Evolutionary conservation across 2,888 invertebrate genomes (phyloP).

Genomic region (Drosophila barbarae): DNA sequence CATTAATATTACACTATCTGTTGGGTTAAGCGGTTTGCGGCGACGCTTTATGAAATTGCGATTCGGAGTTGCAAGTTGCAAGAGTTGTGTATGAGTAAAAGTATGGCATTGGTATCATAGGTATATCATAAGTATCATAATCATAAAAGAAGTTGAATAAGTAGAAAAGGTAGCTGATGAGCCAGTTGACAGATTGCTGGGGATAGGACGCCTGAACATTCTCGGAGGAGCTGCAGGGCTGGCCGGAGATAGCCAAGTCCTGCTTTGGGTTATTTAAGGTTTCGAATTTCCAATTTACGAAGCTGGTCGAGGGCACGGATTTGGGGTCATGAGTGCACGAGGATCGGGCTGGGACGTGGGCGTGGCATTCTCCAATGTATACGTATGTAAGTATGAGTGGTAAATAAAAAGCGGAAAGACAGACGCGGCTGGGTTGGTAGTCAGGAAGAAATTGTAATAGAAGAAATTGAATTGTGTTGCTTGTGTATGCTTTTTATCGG

Average conservation of each 20-base stretch:
- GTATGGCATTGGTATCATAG: slow-evolving; percentile 16
- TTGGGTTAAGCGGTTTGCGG: slow-evolving; percentile 21
- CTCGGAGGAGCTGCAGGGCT: background rate
- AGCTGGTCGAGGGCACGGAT: slow-evolving; percentile 31
- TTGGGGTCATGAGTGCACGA: slow-evolving; percentile 20
- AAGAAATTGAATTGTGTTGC: slow-evolving; percentile 71
- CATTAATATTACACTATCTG: slow-evolving; percentile 60
- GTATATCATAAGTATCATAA: slow-evolving; percentile 25
- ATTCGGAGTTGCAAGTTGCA: slow-evolving; percentile 20
- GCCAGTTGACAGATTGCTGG: slow-evolving; percentile 19
- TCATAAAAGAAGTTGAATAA: slow-evolving; percentile 49
- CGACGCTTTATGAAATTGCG: slow-evolving; percentile 49
- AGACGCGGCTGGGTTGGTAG: slow-evolving; percentile 39
- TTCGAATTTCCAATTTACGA: slow-evolving; percentile 46
- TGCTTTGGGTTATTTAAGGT: slow-evolving; percentile 12
- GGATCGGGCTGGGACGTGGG: slow-evolving; percentile 36
- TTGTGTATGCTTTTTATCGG: slow-evolving; percentile 44
- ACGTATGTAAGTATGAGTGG: slow-evolving; percentile 39
- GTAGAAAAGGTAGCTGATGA: slow-evolving; percentile 46
- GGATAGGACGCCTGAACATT: background rate
- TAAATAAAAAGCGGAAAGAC: slow-evolving; percentile 37
- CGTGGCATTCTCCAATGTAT: slow-evolving; percentile 42
- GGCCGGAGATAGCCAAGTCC: slow-evolving; percentile 2
- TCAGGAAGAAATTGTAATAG: slow-evolving; percentile 64
- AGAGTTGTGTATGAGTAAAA: slow-evolving; percentile 30